Conservation (phyloP, 2,113 vertebrate species). For the Coreoperca whiteheadi region DNA sequence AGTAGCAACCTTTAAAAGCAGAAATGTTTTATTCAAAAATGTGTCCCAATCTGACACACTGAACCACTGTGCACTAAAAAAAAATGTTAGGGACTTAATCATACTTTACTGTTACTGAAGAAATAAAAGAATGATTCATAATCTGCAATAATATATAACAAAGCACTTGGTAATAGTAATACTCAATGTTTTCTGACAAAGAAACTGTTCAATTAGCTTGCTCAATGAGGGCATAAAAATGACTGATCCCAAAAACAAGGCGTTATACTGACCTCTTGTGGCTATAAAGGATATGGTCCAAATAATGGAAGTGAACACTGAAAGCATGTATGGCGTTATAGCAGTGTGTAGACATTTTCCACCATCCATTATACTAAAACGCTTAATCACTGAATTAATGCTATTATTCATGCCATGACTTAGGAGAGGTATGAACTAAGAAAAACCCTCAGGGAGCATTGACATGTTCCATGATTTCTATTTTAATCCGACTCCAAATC, state of each 20-base stretch:
- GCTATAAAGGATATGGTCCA: conserved; percentile 46
- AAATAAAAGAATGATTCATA: neutral
- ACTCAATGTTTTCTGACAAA: neutral
- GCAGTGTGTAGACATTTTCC: conserved; percentile 30
- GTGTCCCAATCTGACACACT: neutral
- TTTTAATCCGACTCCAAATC: neutral
- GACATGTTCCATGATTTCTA: neutral
- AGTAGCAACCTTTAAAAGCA: conserved; percentile 90
- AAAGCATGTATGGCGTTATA: conserved; percentile 63
- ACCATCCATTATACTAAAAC: neutral
- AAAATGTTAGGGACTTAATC: neutral
- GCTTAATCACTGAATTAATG: neutral
- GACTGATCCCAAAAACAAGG: conserved; percentile 27
- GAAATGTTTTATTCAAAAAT: conserved; percentile 54
- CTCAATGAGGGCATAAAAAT: conserved; percentile 12
- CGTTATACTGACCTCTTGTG: conserved; percentile 70
- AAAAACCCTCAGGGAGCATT: neutral
- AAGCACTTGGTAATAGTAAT: neutral
- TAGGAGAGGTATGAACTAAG: neutral
- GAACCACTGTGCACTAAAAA: conserved; percentile 4
- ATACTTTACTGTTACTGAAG: neutral
- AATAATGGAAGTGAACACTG: conserved; percentile 55
- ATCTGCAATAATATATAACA: conserved; percentile 2
- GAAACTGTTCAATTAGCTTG: neutral
- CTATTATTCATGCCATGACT: neutral